Conservation (phyloP, 2,888 invertebrate genomes). For the Oscheius onirici region DNA sequence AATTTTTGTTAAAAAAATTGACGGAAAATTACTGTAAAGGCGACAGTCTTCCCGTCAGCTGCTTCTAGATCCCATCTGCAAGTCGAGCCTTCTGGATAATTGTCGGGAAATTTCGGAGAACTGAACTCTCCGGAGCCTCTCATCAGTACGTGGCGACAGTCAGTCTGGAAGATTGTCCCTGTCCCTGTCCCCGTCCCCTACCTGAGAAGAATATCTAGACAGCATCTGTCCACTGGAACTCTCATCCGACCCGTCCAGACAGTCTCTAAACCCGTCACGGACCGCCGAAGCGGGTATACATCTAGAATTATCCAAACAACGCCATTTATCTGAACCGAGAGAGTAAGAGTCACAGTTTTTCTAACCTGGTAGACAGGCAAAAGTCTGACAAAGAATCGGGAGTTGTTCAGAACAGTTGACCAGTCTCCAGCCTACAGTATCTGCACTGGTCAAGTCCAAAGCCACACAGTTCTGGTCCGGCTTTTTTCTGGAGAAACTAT, state of each 20-base stretch:
- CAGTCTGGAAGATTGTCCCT: not conserved
- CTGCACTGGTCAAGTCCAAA: constrained; percentile 32
- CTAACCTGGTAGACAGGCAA: constrained; percentile 59
- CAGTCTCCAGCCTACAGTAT: constrained; percentile 56
- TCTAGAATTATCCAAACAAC: constrained; percentile 59
- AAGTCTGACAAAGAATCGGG: constrained; percentile 61
- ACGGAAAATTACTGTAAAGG: constrained; percentile 3
- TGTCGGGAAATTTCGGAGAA: not conserved
- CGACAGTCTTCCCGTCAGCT: not conserved
- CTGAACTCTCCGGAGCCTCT: constrained; percentile 8
- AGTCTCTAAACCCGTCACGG: constrained; percentile 57
- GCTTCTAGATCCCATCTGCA: constrained; percentile 25
- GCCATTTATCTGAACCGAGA: constrained; percentile 44
- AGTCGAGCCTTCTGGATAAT: not conserved
- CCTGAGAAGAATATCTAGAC: not conserved
- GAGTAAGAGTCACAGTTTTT: too few relatives aligned
- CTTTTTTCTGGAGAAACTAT: not conserved
- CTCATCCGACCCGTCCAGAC: constrained; percentile 59
- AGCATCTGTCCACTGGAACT: not conserved
- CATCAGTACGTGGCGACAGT: constrained; percentile 16
- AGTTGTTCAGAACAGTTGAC: constrained; percentile 41
- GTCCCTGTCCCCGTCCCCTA: not conserved
- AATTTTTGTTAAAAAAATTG: not conserved
- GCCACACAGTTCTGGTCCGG: constrained; percentile 32
- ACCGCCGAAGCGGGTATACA: constrained; percentile 54